Evolutionary conservation across 2,797 vertebrate genomes (phyloP), one percentile per base, ranked within the genome.

Genomic region (Benthosema pterotum): DNA sequence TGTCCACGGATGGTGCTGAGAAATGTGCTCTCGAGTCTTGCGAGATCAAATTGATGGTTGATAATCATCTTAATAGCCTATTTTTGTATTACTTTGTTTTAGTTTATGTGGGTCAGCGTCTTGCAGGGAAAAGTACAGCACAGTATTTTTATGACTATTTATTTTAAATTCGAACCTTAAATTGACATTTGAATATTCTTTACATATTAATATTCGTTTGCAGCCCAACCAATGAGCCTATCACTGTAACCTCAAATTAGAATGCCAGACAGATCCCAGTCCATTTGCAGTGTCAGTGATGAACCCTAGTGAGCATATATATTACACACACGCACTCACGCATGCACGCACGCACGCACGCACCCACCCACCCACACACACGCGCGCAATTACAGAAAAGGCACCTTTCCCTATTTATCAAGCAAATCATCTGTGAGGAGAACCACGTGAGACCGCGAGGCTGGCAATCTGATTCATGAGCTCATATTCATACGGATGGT

Each of bases 401-500:
- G 32, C 74, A 67, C 62, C 63, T 52, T 75, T 60, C 60, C 62
- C 58, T 78, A 83, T 88, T 84, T 86, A 87, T 87, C 81, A 86
- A 74, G 75, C 77, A 73, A 77, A 85, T 88, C 69, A 83, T 87
- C 83, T 86, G 54, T 64, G 72, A 79, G 71, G 75, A 66, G 74
- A 58, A 80, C 80, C 71, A 67, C 71, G 80, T 78, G 77, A 81
- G 63, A 81, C 6, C 6, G 82, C 76, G 83, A 67, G 83, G 74
- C 81, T 77, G 58, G 75, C 69, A 71, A 59, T 67, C 83, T 85
- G 85, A 92, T 87, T 89, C 83, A 88, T 78, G 63, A 76, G 73
- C 71, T 79, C 75, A 90, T 85, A 84, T 88, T 86, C 84, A 89
- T 60, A 69, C 66, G 68, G 66, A 80, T 82, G 62, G 15, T 83